Evolutionary conservation across 2,113 vertebrate species (phyloP).

Genomic region (Heteronetta atricapilla): DNA sequence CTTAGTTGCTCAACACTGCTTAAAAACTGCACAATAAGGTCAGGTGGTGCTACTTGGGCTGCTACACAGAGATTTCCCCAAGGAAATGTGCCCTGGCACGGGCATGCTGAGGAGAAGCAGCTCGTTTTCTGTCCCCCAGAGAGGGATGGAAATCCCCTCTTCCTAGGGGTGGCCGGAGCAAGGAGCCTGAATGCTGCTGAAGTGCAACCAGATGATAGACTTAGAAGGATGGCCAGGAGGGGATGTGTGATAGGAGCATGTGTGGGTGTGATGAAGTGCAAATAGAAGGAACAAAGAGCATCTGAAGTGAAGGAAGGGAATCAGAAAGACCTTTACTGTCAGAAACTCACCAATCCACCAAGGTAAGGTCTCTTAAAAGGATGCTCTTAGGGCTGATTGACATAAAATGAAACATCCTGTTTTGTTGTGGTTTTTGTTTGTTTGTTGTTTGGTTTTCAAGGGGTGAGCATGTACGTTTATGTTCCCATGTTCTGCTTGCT

Average conservation of each 20-base stretch:
- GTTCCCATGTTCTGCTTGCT: neutral
- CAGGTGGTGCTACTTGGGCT: neutral
- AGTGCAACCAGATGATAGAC: neutral
- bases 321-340: neutral
- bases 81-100: neutral
- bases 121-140: neutral
- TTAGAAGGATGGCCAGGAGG: neutral
- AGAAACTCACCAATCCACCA: neutral
- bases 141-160: neutral
- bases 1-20: neutral
- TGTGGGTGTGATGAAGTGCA: neutral
- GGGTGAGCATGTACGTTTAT: neutral
- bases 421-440: neutral
- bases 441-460: neutral
- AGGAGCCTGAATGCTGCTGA: neutral
- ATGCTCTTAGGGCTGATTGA: neutral
- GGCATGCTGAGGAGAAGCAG: neutral
- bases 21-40: neutral
- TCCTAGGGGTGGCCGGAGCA: neutral
- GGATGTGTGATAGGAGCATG: too few relatives aligned
- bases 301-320: neutral
- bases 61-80: neutral
- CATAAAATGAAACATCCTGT: neutral
- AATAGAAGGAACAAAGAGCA: neutral
- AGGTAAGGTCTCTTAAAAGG: neutral